Evolutionary conservation across 2,113 vertebrate genomes (phyloP), one percentile per base, ranked within the genome.

Genomic region (Andinoacara biseriatus): DNA sequence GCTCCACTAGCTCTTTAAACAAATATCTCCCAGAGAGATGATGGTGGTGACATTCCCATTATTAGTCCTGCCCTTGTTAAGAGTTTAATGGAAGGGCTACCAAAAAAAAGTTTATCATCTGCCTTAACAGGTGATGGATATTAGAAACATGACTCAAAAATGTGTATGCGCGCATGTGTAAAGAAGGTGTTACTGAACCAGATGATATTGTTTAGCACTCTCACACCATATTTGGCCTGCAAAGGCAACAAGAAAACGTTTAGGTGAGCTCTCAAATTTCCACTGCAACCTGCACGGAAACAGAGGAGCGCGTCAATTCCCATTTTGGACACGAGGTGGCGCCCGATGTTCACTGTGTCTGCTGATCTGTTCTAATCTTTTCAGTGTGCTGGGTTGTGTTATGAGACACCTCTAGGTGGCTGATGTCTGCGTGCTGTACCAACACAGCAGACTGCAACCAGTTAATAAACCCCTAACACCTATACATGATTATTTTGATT

Each of bases 281-380:
- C 24, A 72, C 65, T 31, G 65, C 46, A 72, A 10, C 46, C 46
- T 54, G 43, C 17, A 8, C 10, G 67, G 61, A 20, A 65, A 33
- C 11, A 58, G 22, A 59, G 14, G 4, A 18, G 10, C 58, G n/a
- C 7, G 1, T 38, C 62, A 86, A 14, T 86, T 85, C 76, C 40
- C 17, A 43, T 3, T 29, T 5, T 77, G 60, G 24, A 93, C 94
- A 90, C 86, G 81, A 10, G 89, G 83, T 90, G 92, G 88, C 0
- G 91, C 88, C 77, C 20, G 26, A 26, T 85, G 22, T 56, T 74
- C 29, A 84, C 46, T 24, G 15, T 58, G 15, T 49, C 8, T 7
- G 26, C 58, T 78, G 43, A 62, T 56, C 33, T 31, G 26, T 3
- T 14, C 33, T 52, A 10, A 57, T 33, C 10, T 14, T 54, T 29